Evolutionary conservation across 1,140 invertebrate genomes (phyloP), one percentile per base, ranked within the genome.

Genomic region (Ips typographus): DNA sequence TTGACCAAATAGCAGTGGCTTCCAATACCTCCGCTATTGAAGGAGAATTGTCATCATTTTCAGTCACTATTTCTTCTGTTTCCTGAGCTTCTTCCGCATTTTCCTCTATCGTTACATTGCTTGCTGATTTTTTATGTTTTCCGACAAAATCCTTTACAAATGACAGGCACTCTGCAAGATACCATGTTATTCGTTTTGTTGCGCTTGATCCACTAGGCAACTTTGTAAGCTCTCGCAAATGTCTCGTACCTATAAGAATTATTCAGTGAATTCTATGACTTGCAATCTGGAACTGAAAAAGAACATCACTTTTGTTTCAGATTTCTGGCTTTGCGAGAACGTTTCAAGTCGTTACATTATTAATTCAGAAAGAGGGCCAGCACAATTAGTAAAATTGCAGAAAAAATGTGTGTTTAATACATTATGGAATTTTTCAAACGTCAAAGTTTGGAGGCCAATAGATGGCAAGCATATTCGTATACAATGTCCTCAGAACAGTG

Each of bases 241-340:
- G 7, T 59, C 43, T 47, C 43, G 43, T 47, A 47, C 4, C 4
- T 47, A n/a, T n/a, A n/a, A n/a, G 43, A 47, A 47, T 47, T 59
- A 6, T 22, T 59, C 22, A 59, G 7, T 5, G 36, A 59, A 4
- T 40, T 59, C 41, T 22, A 42, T 8, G 7, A 4, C 22, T 59
- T 59, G 38, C 57, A 59, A 8, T 59, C 38, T 59, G 57, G 3
- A 59, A 53, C 51, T 53, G 51, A 36, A 53, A 53, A 53, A 53
- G 36, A 6, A 53, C 36, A 53, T 53, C 22, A 6, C 22, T 53
- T 6, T 36, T 53, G 22, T 53, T 53, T 53, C 51, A 53, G 51
- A 53, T 53, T 53, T 53, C 51, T 53, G 51, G 51, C 51, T 53
- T 53, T 53, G 51, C 5, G 51, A 53, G 51, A 53, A 53, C 51